Evolutionary conservation across 2,113 vertebrate genomes (phyloP), one percentile per base, ranked within the genome.

Genomic region (Microcebus griseorufus): DNA sequence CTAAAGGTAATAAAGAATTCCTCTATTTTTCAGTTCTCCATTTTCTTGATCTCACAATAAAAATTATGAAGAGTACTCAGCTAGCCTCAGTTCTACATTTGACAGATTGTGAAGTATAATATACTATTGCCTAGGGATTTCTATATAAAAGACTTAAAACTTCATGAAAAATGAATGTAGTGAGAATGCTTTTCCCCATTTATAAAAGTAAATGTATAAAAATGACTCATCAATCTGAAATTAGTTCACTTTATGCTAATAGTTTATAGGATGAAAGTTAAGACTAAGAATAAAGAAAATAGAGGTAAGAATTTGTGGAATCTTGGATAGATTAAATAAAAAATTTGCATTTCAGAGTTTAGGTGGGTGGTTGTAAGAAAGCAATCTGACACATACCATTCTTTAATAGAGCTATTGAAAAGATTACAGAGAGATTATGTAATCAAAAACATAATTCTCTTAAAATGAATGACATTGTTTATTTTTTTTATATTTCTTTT

Each of bases 161-260:
- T 89, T 92, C 39, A 90, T 81, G 37, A 76, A 69, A 1, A 90
- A 2, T 55, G 32, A 90, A 58, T 67, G 90, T 2, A 80, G 17
- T 84, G 92, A 93, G 53, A 95, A 72, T 62, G 3, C 13, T 84
- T 88, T 89, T 89, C 9, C 34, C 29, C n/a, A 37, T 48, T 96
- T 95, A 73, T 27, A 95, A 96, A 97, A 92, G 22, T 76, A 88
- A 88, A 48, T n/a, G 14, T n/a, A 45, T 6, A 45, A 78, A 95
- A 96, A 4, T 69, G 12, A 95, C 6, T 88, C 32, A 6, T 8
- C 55, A 92, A 11, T 92, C 60, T 85, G 27, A 92, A 91, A 92
- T 97, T 93, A 97, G 23, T 93, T 93, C 14, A 58, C 48, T 76
- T 92, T 42, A 64, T 67, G 25, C 27, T 92, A 18, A 58, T 39